Percentiles rank a stretch among this genome's conserved stretches.
phyloP scores from a whole-genome alignment of 2,113 vertebrate species.

The Mesitornis unicolor region DNA sequence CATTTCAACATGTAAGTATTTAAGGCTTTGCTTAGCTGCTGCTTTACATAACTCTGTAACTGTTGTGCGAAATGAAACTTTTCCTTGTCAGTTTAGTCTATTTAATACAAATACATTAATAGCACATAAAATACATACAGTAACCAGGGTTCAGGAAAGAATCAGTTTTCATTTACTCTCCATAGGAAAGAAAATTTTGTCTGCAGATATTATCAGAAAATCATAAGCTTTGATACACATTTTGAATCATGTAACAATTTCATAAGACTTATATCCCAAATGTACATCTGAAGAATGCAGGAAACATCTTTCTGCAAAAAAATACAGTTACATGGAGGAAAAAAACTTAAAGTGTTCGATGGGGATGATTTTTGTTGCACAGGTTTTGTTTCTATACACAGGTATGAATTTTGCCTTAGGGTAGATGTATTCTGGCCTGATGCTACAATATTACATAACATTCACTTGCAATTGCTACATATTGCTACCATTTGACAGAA shows the following conservation, averaged over 20 bases:
- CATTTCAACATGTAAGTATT: not conserved
- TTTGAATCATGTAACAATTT: not conserved
- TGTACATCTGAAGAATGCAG: not conserved
- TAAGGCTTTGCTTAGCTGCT: not conserved
- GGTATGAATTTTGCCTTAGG: not conserved
- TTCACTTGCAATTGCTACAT: not conserved
- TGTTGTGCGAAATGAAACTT: not conserved
- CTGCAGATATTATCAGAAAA: not conserved
- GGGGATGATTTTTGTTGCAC: not conserved
- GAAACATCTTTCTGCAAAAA: not conserved
- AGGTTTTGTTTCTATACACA: not conserved
- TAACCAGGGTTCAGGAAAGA: not conserved
- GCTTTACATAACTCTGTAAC: not conserved
- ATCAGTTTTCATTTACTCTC: not conserved
- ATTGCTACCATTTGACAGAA: not conserved
- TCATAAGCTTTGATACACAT: not conserved
- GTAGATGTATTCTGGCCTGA: not conserved
- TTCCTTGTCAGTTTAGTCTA: not conserved
- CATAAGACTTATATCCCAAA: not conserved
- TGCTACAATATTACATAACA: not conserved
- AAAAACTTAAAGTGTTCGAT: not conserved
- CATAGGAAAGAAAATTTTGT: not conserved
- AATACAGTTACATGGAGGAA: rapidly evolving
- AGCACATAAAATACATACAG: not conserved
- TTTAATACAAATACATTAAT: not conserved